These are phyloP conservation scores for Oncorhynchus keta DNA, from an alignment of 2,113 vertebrate genomes.

Conservation along the genomic window DNA sequence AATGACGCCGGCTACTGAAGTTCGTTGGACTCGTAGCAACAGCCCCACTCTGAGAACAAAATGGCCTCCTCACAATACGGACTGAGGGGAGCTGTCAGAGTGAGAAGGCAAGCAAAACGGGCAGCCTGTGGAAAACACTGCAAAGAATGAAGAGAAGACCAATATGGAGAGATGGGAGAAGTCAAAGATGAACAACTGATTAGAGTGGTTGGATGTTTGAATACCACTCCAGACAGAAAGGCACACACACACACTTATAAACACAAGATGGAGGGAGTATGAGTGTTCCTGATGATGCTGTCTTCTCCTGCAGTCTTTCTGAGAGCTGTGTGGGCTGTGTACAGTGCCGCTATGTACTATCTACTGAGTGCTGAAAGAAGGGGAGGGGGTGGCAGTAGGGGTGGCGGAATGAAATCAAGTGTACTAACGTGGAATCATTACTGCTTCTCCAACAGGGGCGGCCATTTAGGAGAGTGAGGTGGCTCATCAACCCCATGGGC, in stretches of 20 bases:
- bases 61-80: slow-evolving; percentile 20
- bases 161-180: neutral
- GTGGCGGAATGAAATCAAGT: slow-evolving; percentile 42
- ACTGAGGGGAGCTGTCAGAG: slow-evolving; percentile 20
- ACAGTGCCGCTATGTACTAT: slow-evolving; percentile 40
- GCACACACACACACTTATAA: neutral
- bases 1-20: slow-evolving; percentile 25
- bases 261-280: slow-evolving; percentile 18
- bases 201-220: too few relatives aligned
- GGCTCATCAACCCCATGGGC: slow-evolving; percentile 7
- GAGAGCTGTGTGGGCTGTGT: slow-evolving; percentile 38
- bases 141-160: neutral
- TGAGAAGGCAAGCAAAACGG: neutral
- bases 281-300: slow-evolving; percentile 4
- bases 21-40: slow-evolving; percentile 15
- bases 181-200: neutral
- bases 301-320: slow-evolving; percentile 7
- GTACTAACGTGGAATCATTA: slow-evolving; percentile 31
- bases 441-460: slow-evolving; percentile 26
- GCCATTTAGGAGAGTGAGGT: slow-evolving; percentile 34
- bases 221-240: too few relatives aligned
- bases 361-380: neutral
- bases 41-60: slow-evolving; percentile 19
- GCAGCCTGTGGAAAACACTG: neutral
- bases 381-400: slow-evolving; percentile 35